phyloP scores from a whole-genome alignment of 2,888 invertebrate genomes.

The Morpho helenor region DNA sequence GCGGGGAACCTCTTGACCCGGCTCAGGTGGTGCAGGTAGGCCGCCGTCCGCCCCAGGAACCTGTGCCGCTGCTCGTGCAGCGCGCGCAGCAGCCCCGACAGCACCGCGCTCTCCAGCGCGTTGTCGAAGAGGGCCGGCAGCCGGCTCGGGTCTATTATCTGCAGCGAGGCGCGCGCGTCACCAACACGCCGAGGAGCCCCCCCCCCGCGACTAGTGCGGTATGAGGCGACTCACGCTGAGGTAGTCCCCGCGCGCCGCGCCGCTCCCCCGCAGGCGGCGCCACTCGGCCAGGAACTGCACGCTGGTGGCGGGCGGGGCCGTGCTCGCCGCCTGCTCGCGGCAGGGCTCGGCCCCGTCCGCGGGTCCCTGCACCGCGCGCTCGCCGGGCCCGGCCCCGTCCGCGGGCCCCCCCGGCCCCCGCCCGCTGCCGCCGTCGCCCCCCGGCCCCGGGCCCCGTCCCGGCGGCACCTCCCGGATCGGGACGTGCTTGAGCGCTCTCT shows the following conservation, averaged over 20 bases:
- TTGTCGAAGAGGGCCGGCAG: conserved; percentile 83
- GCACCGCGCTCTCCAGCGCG: conserved; percentile 81
- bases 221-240: conserved; percentile 77
- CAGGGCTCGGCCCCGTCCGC: neutral
- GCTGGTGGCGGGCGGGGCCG: conserved; percentile 77
- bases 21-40: conserved; percentile 75
- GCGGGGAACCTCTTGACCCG: conserved; percentile 82
- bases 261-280: conserved; percentile 74
- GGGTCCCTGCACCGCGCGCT: conserved; percentile 11
- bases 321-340: conserved; percentile 34
- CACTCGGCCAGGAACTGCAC: conserved; percentile 83
- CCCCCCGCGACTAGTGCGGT: no score
- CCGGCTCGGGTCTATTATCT: conserved; percentile 79
- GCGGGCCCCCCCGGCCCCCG: conserved; percentile 47
- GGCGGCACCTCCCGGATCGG: conserved; percentile 64
- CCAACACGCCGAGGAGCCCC: neutral
- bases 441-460: conserved; percentile 34
- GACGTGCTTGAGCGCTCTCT: conserved; percentile 79
- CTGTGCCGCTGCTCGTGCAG: conserved; percentile 58
- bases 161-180: neutral
- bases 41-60: conserved; percentile 55
- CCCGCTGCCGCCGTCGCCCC: conserved; percentile 38
- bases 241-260: conserved; percentile 77
- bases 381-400: conserved; percentile 36
- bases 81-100: conserved; percentile 79